Base-by-base conservation (phyloP, 1,140 invertebrate genomes). In the Anastatus disparis region DNA sequence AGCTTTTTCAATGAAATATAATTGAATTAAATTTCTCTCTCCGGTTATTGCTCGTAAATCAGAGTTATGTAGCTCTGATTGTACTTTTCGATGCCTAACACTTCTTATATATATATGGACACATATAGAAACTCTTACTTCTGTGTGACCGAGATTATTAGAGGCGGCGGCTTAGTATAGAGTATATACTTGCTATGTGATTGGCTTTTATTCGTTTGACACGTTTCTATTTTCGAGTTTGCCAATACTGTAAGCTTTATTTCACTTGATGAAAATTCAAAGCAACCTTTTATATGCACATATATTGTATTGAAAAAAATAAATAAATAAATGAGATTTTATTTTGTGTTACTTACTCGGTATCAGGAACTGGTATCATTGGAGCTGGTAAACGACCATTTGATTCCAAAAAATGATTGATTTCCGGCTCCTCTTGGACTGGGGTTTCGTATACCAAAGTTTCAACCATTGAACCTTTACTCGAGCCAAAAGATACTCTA, bases 401-500 rank as follows among this genome's bases (percentile, higher is more conserved):
- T 79, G 92, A 91, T 82, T 92, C 91, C 74, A 90, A 87, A 63
- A 93, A 88, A 46, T 89, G 89, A 81, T 89, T 90, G 50, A 90
- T 90, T 79, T 90, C 89, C 8, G 87, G 88, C 77, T 92, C 91
- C 78, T 92, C 91, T 77, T 90, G 89, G 27, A 91, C 86, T 9
- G 90, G 90, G 73, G 92, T 95, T 85, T 96, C 94, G 84, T 94
- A 96, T 66, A 96, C 94, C 40, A 96, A 87, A 17, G 95, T 96
- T 86, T 96, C 95, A 40, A 96, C 94, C 94, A 96, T 96, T n/a
- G 94, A 95, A 62, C 94, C 94, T 86, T 96, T 96, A 72, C 94
- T 95, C 79, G 94, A 95, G 52, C 94, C 95, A 84, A 96, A 96
- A 35, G 94, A 96, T 61, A 96, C 95, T 87, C 95, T 95, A 88